A percentile compares a stretch with the other conserved stretches of the same genome.
phyloP scores from a whole-genome alignment of 2,888 invertebrate genomes.

The Elegia similella region DNA sequence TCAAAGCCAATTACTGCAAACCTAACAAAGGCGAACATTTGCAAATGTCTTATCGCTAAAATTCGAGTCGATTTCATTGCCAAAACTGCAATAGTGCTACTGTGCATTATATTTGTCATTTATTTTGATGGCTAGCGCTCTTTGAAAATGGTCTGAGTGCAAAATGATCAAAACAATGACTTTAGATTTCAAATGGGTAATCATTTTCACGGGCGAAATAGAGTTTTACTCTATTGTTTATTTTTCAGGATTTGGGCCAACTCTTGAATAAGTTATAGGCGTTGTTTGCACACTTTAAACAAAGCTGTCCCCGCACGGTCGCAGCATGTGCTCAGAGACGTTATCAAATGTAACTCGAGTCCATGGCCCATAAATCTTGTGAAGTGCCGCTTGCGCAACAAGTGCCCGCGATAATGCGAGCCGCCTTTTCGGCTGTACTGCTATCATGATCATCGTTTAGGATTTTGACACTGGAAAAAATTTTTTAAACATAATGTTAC shows the following conservation, averaged over 20 bases:
- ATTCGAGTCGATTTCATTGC: background rate
- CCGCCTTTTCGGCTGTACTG: conserved; percentile 37
- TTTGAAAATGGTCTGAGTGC: background rate
- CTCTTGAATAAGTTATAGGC: conserved; percentile 37
- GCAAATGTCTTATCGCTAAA: conserved; percentile 3
- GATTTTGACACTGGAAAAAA: conserved; percentile 18
- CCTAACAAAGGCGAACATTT: conserved; percentile 20
- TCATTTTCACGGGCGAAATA: background rate
- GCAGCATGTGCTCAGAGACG: conserved; percentile 54
- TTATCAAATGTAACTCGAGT: conserved; percentile 73
- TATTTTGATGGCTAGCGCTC: background rate
- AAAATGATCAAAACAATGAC: background rate
- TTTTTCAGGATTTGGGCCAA: background rate
- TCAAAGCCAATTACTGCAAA: conserved; percentile 19
- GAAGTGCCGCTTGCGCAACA: conserved; percentile 71
- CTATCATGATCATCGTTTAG: conserved; percentile 41
- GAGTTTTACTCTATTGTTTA: background rate
- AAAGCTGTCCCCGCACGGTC: conserved; percentile 44
- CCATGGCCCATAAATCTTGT: conserved; percentile 67
- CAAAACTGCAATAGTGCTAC: background rate
- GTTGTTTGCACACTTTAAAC: conserved; percentile 44
- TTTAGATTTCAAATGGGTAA: too few relatives aligned
- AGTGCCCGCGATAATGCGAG: conserved; percentile 55
- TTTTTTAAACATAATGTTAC: background rate
- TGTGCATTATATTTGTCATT: background rate